These are phyloP conservation scores for Grammomys dolichurus DNA, from an alignment of 2,113 vertebrate genomes.

Conservation along the genomic window DNA sequence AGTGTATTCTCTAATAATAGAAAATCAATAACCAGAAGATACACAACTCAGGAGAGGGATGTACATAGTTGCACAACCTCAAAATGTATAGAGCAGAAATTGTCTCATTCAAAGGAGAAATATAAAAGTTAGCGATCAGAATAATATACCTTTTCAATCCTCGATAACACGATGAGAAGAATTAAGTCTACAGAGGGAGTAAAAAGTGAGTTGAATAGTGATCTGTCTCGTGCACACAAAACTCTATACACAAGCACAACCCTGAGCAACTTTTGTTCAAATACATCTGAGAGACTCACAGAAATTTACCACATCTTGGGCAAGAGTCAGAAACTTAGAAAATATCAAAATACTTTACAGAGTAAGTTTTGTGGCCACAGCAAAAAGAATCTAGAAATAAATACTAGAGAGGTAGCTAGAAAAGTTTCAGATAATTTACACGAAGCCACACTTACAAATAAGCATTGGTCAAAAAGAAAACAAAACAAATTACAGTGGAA, in stretches of 20 bases:
- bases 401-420: background rate
- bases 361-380: background rate
- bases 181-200: background rate
- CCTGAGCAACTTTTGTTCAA: background rate
- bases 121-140: background rate
- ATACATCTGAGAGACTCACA: background rate
- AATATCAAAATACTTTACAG: background rate
- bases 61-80: background rate
- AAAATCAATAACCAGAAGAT: conserved; percentile 13
- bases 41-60: background rate
- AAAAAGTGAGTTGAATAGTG: background rate
- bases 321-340: background rate
- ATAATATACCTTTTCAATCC: background rate
- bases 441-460: background rate
- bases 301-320: background rate
- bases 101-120: background rate
- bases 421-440: background rate
- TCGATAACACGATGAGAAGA: background rate
- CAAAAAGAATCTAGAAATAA: background rate
- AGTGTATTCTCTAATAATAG: background rate
- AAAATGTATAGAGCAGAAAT: conserved; percentile 10
- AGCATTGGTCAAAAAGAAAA: background rate
- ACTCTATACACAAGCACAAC: background rate
- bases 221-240: background rate
- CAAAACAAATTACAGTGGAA: background rate